Conservation (phyloP, 2,888 invertebrate species). For the Fabriciana adippe region DNA sequence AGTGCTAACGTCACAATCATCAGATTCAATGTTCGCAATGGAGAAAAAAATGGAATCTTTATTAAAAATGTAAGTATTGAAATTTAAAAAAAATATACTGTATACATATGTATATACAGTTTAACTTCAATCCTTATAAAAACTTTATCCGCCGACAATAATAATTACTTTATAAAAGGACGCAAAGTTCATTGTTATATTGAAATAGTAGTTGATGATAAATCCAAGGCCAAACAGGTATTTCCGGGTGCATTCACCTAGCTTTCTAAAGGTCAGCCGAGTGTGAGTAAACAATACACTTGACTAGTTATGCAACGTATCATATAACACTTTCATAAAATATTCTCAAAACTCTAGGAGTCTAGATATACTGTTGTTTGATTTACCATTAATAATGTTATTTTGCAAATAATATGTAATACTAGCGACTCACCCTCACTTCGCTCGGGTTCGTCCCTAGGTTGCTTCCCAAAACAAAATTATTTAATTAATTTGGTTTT, state of each 20-base stretch:
- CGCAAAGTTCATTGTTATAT: constrained; percentile 7
- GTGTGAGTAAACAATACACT: constrained; percentile 39
- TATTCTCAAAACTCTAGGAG: background rate
- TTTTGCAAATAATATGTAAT: background rate
- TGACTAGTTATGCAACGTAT: constrained; percentile 28
- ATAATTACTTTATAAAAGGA: constrained; percentile 24
- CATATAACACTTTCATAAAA: constrained; percentile 35
- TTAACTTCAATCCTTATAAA: background rate
- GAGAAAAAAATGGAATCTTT: constrained; percentile 91
- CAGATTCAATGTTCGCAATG: constrained; percentile 87
- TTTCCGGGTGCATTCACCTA: constrained; percentile 42
- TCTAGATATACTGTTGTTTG: background rate
- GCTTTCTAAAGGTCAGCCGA: constrained; percentile 46
- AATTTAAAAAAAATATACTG: background rate
- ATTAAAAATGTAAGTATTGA: constrained; percentile 86
- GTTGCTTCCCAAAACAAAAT: too few species aligned
- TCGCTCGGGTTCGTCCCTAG: too few species aligned
- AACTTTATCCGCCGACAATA: constrained; percentile 2
- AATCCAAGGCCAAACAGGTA: constrained; percentile 31
- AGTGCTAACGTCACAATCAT: constrained; percentile 86
- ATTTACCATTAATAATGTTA: background rate
- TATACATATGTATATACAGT: background rate
- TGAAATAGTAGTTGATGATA: constrained; percentile 2
- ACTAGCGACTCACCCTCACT: too few species aligned
- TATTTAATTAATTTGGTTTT: too few species aligned